Base-by-base conservation (phyloP, 2,797 vertebrate genomes). In the Hoplostethus atlanticus region DNA sequence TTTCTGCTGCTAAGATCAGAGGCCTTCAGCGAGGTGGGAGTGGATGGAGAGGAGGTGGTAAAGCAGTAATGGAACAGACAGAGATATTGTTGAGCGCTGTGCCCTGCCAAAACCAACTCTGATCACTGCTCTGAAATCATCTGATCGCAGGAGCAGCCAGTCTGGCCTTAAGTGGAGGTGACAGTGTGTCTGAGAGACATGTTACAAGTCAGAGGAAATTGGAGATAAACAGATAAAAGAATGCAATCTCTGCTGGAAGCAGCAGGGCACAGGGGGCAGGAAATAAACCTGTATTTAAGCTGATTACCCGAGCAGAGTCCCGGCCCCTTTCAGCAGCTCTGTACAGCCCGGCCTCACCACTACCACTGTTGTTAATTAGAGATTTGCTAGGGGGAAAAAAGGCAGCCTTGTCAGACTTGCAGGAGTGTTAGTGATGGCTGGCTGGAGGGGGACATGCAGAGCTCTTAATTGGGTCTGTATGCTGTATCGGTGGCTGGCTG, bases 401-500 rank as follows among this genome's bases (percentile, higher is more conserved):
- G 91, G 88, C 90, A 87, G 91, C 91, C 93, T 95, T 95, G 95
- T 96, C 95, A 96, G 81, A 75, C 93, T 91, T 92, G 90, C 93
- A 92, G 91, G 90, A 94, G 95, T 94, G 95, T 96, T 95, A 95
- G 94, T 95, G 95, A 95, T 90, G 95, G 94, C 93, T 94, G 95
- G 94, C 90, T 95, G 94, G 89, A 94, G 92, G 90, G 92, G 91
- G 91, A 89, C 93, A 91, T 91, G 90, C 71, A 84, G 91, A 89
- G 89, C 90, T 77, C 92, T 91, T 97, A 96, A 96, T 96, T 96
- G 96, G 94, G 96, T 85, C 94, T 87, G 89, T 94, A 90, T 92
- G 93, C 93, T 90, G 89, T 94, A 93, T 93, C 83, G 84, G 93
- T 89, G 93, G 94, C 91, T 91, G 93, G 93, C 91, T 86, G 87